Percentiles rank a stretch among this genome's conserved stretches.
phyloP scores from a whole-genome alignment of 2,888 invertebrate genomes.

The Macroteleia sp. region DNA sequence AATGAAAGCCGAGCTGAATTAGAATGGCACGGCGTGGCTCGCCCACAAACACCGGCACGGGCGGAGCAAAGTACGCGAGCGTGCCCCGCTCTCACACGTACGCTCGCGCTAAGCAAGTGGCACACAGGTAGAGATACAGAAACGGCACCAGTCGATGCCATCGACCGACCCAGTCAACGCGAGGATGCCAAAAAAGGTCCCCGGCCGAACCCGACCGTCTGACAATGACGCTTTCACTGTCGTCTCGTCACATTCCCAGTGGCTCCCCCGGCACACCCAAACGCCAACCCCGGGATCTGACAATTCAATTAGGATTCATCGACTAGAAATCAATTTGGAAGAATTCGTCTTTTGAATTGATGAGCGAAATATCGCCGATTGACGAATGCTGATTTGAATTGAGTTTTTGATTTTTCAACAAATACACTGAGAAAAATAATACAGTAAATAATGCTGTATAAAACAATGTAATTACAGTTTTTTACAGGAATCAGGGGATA shows the following conservation, averaged over 20 bases:
- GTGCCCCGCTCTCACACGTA: slow-evolving; percentile 39
- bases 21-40: slow-evolving; percentile 82
- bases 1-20: slow-evolving; percentile 83
- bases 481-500: too few species aligned
- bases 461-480: too few species aligned
- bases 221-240: slow-evolving; percentile 74
- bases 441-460: too few species aligned
- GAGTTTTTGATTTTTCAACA: too few species aligned
- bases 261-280: slow-evolving; percentile 70
- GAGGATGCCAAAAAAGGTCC: slow-evolving; percentile 59
- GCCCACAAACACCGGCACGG: slow-evolving; percentile 74
- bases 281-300: slow-evolving; percentile 71
- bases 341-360: too few species aligned
- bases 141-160: slow-evolving; percentile 53
- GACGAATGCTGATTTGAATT: too few species aligned
- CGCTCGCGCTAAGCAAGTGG: slow-evolving; percentile 45
- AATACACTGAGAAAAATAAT: too few species aligned
- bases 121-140: slow-evolving; percentile 50
- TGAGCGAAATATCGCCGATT: too few species aligned
- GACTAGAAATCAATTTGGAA: too few species aligned
- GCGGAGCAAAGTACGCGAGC: slow-evolving; percentile 51
- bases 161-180: slow-evolving; percentile 66
- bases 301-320: slow-evolving; percentile 81
- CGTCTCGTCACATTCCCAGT: slow-evolving; percentile 76
- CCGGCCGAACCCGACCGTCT: slow-evolving; percentile 63